Evolutionary conservation across 2,888 invertebrate species (phyloP).

Genomic region (Dolichomitus sp.): DNA sequence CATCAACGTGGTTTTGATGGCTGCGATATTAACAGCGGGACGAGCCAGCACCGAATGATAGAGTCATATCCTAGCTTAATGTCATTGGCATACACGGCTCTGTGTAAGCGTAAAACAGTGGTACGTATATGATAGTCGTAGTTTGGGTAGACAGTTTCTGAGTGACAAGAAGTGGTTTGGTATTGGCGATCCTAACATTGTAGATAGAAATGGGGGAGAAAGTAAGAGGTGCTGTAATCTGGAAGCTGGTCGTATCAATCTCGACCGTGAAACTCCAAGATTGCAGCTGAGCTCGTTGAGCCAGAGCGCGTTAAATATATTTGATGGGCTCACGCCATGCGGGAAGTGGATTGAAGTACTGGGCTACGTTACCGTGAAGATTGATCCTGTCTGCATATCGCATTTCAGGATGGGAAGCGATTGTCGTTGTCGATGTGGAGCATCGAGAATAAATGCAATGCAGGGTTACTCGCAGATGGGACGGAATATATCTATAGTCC

Average conservation of each 20-base stretch:
- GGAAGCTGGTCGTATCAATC: conserved; percentile 62
- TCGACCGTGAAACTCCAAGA: conserved; percentile 66
- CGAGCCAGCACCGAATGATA: conserved; percentile 46
- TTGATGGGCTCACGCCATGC: conserved; percentile 53
- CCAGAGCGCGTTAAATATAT: conserved; percentile 61
- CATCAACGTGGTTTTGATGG: conserved; percentile 63
- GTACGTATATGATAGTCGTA: conserved; percentile 20
- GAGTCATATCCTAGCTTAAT: conserved; percentile 51
- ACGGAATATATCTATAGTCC: conserved; percentile 31
- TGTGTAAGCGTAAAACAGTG: conserved; percentile 31
- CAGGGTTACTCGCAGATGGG: neutral
- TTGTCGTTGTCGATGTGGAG: conserved; percentile 47
- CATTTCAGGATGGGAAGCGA: conserved; percentile 35
- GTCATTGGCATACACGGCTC: conserved; percentile 32
- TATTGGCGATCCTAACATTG: neutral
- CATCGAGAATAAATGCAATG: conserved; percentile 12
- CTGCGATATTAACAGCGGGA: conserved; percentile 58
- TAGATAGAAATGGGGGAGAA: conserved; percentile 28
- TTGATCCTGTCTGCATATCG: conserved; percentile 48
- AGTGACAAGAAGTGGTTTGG: conserved; percentile 21
- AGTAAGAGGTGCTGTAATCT: conserved; percentile 54
- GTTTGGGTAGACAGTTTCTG: conserved; percentile 6
- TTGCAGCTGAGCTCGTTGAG: conserved; percentile 65
- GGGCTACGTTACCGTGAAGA: conserved; percentile 7
- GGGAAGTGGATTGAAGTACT: conserved; percentile 20